Evolutionary conservation across 2,797 vertebrate species (phyloP).

Genomic region (Eulemur rubriventer): DNA sequence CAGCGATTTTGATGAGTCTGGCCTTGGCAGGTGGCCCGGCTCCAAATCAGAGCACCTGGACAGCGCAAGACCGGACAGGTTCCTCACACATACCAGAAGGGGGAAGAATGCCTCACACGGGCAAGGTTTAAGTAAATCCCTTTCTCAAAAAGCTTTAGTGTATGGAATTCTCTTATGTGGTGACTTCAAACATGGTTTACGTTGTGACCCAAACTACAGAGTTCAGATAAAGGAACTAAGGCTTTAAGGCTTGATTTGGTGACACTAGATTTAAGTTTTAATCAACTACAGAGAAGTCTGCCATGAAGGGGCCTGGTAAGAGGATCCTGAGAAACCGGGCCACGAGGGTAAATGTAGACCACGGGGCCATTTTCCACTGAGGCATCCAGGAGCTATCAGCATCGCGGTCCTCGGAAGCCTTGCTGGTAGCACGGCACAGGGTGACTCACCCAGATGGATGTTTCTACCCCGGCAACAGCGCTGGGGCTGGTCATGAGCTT

Average conservation of each 20-base stretch:
- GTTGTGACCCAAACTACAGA: background rate
- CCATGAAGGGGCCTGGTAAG: background rate
- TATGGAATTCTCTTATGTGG: background rate
- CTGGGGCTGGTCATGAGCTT: background rate
- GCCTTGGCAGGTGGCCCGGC: conserved; percentile 54
- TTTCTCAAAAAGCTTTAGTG: background rate
- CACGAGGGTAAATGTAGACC: background rate
- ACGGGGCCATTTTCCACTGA: background rate
- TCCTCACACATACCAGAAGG: background rate
- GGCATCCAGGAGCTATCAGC: conserved; percentile 2
- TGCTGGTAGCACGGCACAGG: background rate
- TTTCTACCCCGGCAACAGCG: background rate
- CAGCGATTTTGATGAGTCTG: conserved; percentile 22
- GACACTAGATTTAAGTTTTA: background rate
- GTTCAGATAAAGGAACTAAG: background rate
- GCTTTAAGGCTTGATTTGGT: background rate
- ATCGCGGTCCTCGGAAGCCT: background rate
- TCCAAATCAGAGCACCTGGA: conserved; percentile 60
- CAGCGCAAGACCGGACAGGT: conserved; percentile 3
- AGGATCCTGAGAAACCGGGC: background rate
- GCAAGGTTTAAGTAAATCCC: background rate
- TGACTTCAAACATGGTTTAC: background rate
- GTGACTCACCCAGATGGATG: conserved; percentile 2
- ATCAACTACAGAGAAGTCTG: background rate
- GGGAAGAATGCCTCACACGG: background rate